These are phyloP conservation scores for Orbicella faveolata DNA, from an alignment of 64 coral and sea anemone genomes.

Conservation along the genomic window DNA sequence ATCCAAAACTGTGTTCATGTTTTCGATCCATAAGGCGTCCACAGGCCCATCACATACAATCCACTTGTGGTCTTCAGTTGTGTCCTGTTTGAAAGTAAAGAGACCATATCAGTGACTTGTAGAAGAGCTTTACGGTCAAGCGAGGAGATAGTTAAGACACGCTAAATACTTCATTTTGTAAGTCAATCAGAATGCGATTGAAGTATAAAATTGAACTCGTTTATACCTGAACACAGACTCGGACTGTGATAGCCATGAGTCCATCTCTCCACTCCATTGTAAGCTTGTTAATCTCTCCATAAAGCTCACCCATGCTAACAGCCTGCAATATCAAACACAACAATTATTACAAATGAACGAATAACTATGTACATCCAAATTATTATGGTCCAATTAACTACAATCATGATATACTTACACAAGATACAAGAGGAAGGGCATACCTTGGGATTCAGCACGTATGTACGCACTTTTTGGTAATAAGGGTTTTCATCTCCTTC, in stretches of 20 bases:
- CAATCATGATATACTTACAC: too few species aligned
- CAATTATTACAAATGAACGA: too few species aligned
- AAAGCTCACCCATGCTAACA: slow-evolving; percentile 95
- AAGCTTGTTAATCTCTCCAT: slow-evolving; percentile 96
- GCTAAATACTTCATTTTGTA: too few species aligned
- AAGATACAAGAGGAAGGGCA: not conserved
- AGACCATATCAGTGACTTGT: too few species aligned
- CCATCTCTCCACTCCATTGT: slow-evolving; percentile 98
- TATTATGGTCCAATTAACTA: too few species aligned
- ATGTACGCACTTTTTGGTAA: slow-evolving; percentile 85
- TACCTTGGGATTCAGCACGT: slow-evolving; percentile 95
- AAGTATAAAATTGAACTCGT: too few species aligned
- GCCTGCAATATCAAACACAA: slow-evolving; percentile 38
- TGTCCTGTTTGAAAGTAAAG: slow-evolving; percentile 41
- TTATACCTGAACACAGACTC: slow-evolving; percentile 93
- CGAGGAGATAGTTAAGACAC: too few species aligned
- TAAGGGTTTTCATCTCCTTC: slow-evolving; percentile 81
- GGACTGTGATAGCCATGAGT: slow-evolving; percentile 93
- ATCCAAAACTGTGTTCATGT: slow-evolving; percentile 98
- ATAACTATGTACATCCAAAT: not conserved
- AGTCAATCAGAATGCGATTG: too few species aligned
- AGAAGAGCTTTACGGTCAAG: too few species aligned
- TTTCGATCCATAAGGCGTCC: slow-evolving; percentile 97
- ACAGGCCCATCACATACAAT: slow-evolving; percentile 99
- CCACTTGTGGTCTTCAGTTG: slow-evolving; percentile 94